A percentile compares a stretch with the other conserved stretches of the same genome.
These are phyloP conservation scores for Eucidaris tribuloides DNA, from an alignment of 35 echinoderm and acorn worm genomes.

Conservation along the genomic window DNA sequence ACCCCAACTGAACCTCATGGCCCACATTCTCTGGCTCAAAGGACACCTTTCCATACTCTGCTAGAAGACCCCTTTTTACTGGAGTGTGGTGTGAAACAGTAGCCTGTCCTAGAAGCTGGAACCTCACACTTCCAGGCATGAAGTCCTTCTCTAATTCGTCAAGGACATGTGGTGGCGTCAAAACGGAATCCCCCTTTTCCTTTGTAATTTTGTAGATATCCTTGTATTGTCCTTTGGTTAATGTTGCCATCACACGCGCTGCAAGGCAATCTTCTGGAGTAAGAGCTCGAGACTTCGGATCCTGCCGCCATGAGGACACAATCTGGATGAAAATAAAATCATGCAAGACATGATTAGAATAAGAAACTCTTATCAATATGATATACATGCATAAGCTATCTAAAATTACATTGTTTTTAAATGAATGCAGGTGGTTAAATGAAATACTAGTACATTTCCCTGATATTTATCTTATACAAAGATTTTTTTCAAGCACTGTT, in stretches of 20 bases:
- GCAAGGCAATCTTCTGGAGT: conserved; percentile 37
- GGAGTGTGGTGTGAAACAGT: conserved; percentile 31
- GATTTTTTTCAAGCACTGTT: too few species aligned
- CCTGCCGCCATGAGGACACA: conserved; percentile 11
- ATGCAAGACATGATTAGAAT: too few species aligned
- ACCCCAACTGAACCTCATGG: background rate
- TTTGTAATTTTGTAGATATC: conserved; percentile 7
- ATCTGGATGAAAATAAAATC: too few species aligned
- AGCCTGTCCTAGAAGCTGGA: background rate
- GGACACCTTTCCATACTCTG: background rate
- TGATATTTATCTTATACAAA: too few species aligned
- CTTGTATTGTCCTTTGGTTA: conserved; percentile 23
- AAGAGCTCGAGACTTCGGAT: background rate
- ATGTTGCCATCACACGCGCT: background rate
- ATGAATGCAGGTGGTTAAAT: too few species aligned
- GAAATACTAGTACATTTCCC: too few species aligned
- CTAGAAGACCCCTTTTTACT: background rate
- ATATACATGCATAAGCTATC: too few species aligned
- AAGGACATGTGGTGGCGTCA: conserved; percentile 5
- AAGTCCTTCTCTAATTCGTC: background rate
- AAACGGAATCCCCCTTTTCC: background rate
- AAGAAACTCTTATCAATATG: too few species aligned
- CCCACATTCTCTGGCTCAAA: conserved; percentile 21
- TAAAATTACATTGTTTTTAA: too few species aligned
- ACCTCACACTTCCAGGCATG: conserved; percentile 47